Evolutionary conservation across 2,113 vertebrate species (phyloP), one percentile per base, ranked within the genome.

Genomic region (Anseranas semipalmata): DNA sequence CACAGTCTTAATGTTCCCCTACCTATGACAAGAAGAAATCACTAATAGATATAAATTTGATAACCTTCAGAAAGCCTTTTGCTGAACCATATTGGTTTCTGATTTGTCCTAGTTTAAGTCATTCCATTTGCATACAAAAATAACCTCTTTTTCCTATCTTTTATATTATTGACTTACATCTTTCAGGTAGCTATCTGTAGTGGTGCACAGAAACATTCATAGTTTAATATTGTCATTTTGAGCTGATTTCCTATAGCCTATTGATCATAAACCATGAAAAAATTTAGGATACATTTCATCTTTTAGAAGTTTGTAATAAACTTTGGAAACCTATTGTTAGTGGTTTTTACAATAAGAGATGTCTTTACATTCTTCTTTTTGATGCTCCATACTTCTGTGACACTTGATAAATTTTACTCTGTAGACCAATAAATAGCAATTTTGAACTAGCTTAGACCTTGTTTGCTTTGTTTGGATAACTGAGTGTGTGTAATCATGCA

Each of bases 51-150:
- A 95, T 28, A 77, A 89, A 96, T 96, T 63, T 74, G 22, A 71
- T 97, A 93, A 95, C 46, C 71, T 95, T 91, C 71, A 73, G 80
- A 84, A 94, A 96, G 86, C 52, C 67, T 96, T 85, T 92, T 88
- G 55, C 70, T 63, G 53, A 91, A 63, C 30, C 73, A 27, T 77
- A 78, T 85, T 90, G 83, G 65, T 84, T 80, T 74, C 75, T 84
- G 63, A 90, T 93, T 93, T 91, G 86, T 86, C 59, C 89, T 88
- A 89, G 73, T 91, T 92, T 94, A 93, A 96, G 88, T 77, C 37
- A 89, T 95, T 93, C 90, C 10, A 95, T 97, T 95, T 97, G 94
- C 95, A 95, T 97, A 89, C 10, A 77, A 90, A 93, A 94, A 96
- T 95, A 93, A 92, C 92, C 81, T 96, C 75, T 85, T 87, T 11